phyloP scores from a whole-genome alignment of 2,797 vertebrate genomes.

The Sebastes miniatus region DNA sequence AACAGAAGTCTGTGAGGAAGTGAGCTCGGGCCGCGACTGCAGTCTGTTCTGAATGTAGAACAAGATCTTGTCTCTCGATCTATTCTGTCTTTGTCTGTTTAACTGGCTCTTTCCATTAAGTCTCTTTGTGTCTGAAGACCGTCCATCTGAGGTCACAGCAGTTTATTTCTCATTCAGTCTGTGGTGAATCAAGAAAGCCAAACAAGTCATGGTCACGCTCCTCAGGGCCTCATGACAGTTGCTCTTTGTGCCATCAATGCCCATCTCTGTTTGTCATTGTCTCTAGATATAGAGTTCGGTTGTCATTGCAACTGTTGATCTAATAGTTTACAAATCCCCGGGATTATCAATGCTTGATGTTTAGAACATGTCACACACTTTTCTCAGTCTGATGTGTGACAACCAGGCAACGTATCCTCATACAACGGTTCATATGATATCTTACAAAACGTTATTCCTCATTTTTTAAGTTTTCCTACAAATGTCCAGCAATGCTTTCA shows the following conservation, averaged over 20 bases:
- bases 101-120: not conserved
- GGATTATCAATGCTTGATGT: no score
- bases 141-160: not conserved
- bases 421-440: no score
- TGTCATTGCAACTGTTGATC: not conserved
- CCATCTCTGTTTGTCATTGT: not conserved
- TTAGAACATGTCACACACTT: no score
- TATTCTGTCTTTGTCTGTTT: not conserved
- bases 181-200: constrained; percentile 17
- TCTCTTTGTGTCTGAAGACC: not conserved
- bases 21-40: no score
- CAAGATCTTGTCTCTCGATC: not conserved
- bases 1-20: not conserved
- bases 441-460: no score
- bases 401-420: no score
- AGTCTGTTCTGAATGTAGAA: not conserved
- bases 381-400: no score
- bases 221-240: not conserved
- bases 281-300: not conserved
- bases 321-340: not conserved
- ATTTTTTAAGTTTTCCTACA: no score
- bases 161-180: constrained; percentile 1
- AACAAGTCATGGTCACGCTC: not conserved
- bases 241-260: no score
- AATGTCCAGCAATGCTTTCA: no score